Conservation (phyloP, 1,140 invertebrate species). For the Protaetia brevitarsis region DNA sequence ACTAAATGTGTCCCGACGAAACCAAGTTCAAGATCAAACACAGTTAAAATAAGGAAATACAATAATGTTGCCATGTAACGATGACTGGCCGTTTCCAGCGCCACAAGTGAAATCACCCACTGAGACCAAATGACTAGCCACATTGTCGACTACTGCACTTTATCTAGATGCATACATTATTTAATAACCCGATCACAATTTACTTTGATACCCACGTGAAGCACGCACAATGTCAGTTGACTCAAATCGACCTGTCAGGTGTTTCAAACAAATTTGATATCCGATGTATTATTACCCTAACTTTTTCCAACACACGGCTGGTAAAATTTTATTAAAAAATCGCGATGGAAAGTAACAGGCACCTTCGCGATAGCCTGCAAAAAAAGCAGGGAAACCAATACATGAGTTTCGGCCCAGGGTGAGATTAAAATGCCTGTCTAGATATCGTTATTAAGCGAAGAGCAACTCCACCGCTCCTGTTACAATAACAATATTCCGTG, state of each 20-base stretch:
- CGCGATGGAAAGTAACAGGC: not conserved
- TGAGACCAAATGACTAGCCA: constrained; percentile 2
- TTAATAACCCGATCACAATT: constrained; percentile 8
- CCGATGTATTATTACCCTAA: not conserved
- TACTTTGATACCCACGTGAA: constrained; percentile 4
- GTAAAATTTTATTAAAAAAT: not conserved
- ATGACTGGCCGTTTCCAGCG: constrained; percentile 16
- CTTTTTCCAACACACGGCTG: not conserved
- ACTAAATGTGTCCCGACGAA: not conserved
- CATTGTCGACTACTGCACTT: constrained; percentile 8
- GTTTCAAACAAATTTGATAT: not conserved
- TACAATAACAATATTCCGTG: not conserved
- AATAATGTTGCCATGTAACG: constrained; percentile 5
- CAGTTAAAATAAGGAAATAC: constrained; percentile 18
- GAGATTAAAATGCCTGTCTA: constrained; percentile 3
- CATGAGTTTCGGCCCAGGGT: not conserved
- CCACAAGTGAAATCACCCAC: constrained; percentile 7
- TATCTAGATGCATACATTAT: constrained; percentile 9
- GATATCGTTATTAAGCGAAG: not conserved
- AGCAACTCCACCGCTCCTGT: not conserved
- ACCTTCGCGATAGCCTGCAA: not conserved
- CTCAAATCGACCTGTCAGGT: not conserved
- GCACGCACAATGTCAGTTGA: not conserved
- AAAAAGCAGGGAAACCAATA: not conserved
- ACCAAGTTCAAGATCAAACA: not conserved